Evolutionary conservation across 2,888 invertebrate species (phyloP).

Genomic region (Zaprionus lineosus): DNA sequence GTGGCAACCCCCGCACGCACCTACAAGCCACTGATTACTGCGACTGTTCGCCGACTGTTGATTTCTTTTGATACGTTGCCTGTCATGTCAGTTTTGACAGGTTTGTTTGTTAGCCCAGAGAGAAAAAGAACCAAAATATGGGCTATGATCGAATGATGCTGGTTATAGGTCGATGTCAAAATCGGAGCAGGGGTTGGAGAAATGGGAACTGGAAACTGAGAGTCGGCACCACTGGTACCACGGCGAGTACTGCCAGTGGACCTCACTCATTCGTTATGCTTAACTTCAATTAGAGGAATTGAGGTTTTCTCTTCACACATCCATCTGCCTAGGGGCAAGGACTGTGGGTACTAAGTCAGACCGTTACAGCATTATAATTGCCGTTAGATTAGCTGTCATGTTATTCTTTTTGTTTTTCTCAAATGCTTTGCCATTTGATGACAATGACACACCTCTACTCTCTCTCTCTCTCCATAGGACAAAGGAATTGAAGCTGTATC

Average conservation of each 20-base stretch:
- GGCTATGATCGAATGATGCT: conserved; percentile 48
- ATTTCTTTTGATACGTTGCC: conserved; percentile 64
- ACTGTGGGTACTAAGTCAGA: conserved; percentile 10
- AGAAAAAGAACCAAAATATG: conserved; percentile 33
- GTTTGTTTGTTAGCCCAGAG: conserved; percentile 60
- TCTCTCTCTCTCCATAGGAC: conserved; percentile 8
- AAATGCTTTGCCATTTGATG: conserved; percentile 60
- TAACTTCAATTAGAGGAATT: conserved; percentile 78
- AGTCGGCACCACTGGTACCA: conserved; percentile 1
- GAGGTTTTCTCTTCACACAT: conserved; percentile 56
- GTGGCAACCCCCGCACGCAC: conserved; percentile 57
- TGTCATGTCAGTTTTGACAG: conserved; percentile 82
- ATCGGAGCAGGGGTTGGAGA: conserved; percentile 9
- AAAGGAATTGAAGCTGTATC: conserved; percentile 7
- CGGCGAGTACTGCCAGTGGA: conserved; percentile 9
- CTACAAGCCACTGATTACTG: conserved; percentile 68
- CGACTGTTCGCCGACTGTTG: conserved; percentile 47
- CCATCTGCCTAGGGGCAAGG: conserved; percentile 30
- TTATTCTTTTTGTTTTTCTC: conserved; percentile 47
- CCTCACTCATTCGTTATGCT: conserved; percentile 65
- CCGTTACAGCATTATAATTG: conserved; percentile 73
- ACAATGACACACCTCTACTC: conserved; percentile 63
- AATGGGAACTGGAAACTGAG: background rate
- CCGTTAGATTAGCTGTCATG: conserved; percentile 80
- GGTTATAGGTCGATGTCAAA: no score